Percentiles rank a stretch among this genome's conserved stretches.
phyloP scores from a whole-genome alignment of 2,113 vertebrate genomes.

The Cathartes aura region DNA sequence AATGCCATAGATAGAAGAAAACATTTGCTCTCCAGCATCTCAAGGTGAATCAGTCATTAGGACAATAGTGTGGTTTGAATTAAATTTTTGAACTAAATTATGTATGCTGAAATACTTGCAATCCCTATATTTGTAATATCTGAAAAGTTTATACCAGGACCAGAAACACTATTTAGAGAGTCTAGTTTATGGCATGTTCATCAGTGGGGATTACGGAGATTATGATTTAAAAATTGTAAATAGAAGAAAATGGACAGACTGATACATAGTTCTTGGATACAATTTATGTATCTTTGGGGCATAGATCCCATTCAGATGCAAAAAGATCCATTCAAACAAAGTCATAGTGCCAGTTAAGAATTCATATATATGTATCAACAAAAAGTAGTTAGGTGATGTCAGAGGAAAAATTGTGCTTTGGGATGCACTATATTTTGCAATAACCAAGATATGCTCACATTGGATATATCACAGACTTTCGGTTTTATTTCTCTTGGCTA shows the following conservation, averaged over 20 bases:
- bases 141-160: background rate
- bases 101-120: background rate
- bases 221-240: background rate
- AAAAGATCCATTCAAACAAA: background rate
- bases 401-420: background rate
- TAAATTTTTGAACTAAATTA: background rate
- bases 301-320: background rate
- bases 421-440: background rate
- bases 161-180: background rate
- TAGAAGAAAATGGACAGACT: background rate
- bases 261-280: background rate
- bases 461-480: background rate
- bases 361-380: background rate
- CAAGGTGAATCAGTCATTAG: background rate
- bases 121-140: background rate
- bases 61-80: background rate
- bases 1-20: background rate
- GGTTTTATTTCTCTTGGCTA: conserved; percentile 10
- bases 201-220: background rate
- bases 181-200: background rate
- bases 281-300: background rate
- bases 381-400: background rate
- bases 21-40: background rate
- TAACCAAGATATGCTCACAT: background rate
- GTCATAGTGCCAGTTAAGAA: background rate